Base-by-base conservation (phyloP, 2,888 invertebrate genomes). In the Drosophila austrosaltans region DNA sequence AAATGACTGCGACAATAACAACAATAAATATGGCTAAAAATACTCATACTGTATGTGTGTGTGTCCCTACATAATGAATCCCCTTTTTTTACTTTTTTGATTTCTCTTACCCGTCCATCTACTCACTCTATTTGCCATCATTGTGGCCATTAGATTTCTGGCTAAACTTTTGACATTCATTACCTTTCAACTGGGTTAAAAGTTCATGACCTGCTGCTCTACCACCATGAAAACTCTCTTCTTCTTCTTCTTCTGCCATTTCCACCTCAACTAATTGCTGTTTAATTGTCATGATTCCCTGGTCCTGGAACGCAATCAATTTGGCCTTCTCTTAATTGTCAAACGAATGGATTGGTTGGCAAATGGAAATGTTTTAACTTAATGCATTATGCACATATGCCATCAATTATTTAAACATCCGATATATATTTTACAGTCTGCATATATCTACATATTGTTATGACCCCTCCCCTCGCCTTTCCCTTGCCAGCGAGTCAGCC, bases 1-100 rank as follows among this genome's bases (percentile, higher is more conserved):
- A 90, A 89, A 87, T 89, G 88, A 83, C 82, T 71, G 74, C 79
- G 82, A 74, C 77, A 60, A 70, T 78, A 74, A 70, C 65, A 68
- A 69, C 70, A 72, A 67, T 69, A 64, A 64, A 64, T 61, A 4
- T 48, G 48, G 22, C 22, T 48, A 62, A 72, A 8, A 57, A 67
- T 62, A 58, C 68, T 54, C 54, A 40, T 53, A 62, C 42, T 59
- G 57, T 36, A 56, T 53, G 42, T 36, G 61, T 64, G 28, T 53
- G 42, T 36, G 61, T 64, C 28, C 48, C 61, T 42, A 72, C 67
- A 67, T 72, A 67, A 67, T 72, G 63, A 72, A 67, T 72, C 62
- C 53, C 53, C 48, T 12, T 59, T 42, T 57, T 53, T 53, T 42
- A 39, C 48, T 12, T 59, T 42, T 57, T 53, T 53, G 53, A 57